A percentile compares a stretch with the other conserved stretches of the same genome.
phyloP scores from a whole-genome alignment of 2,888 invertebrate genomes.

The Monopis laevigella region DNA sequence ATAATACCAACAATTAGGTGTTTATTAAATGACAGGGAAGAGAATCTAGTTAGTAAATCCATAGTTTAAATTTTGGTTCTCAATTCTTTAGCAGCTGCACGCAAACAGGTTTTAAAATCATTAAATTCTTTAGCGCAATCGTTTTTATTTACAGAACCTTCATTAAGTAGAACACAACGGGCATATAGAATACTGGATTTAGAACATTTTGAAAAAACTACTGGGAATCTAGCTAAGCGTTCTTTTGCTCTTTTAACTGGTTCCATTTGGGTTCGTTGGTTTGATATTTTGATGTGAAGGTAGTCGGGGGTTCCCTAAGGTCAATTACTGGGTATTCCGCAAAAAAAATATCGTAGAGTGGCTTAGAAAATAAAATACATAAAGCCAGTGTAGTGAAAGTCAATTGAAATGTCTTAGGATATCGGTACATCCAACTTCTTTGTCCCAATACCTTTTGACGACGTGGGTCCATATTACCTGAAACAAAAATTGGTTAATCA shows the following conservation, averaged over 20 bases:
- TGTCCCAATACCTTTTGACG: conserved; percentile 58
- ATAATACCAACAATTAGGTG: conserved; percentile 73
- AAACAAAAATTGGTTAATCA: conserved; percentile 18
- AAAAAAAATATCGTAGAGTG: conserved; percentile 74
- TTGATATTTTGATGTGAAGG: conserved; percentile 19
- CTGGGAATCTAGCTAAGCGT: conserved; percentile 78
- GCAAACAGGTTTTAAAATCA: conserved; percentile 77
- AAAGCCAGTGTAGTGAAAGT: conserved; percentile 58
- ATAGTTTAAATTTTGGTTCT: conserved; percentile 73
- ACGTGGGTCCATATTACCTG: conserved; percentile 47
- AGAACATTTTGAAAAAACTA: conserved; percentile 76
- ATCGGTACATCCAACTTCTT: conserved; percentile 67
- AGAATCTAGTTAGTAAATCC: conserved; percentile 26
- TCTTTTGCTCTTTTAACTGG: conserved; percentile 79
- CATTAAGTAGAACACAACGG: conserved; percentile 78
- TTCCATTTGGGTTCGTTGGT: conserved; percentile 69
- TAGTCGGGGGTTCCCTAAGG: conserved; percentile 38
- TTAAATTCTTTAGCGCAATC: conserved; percentile 83
- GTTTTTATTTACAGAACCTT: conserved; percentile 74
- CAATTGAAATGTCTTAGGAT: conserved; percentile 69
- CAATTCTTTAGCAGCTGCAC: conserved; percentile 72
- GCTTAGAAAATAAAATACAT: conserved; percentile 73
- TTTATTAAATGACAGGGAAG: conserved; percentile 56
- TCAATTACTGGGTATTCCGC: conserved; percentile 30
- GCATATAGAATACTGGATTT: conserved; percentile 78